Evolutionary conservation across 2,888 invertebrate species (phyloP), one percentile per base, ranked within the genome.

Genomic region (Pseudolycoriella hygida): DNA sequence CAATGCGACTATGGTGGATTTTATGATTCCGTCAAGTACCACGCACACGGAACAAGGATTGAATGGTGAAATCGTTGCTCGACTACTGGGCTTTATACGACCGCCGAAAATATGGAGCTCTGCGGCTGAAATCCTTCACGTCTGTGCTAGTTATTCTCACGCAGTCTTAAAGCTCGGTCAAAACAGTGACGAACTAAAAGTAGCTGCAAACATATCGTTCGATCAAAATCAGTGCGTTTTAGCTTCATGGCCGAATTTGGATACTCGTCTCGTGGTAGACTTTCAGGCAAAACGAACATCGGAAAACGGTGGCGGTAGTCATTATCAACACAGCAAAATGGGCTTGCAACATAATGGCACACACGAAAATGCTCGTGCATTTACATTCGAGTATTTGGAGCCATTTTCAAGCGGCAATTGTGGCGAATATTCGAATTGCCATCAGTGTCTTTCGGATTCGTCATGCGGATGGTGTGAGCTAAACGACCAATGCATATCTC

Each of bases 381-480:
- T 88, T 55, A 88, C 88, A 0, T 85, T 87, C 56, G 87, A 88
- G 59, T 87, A 85, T 60, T 67, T 93, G 49, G 90, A 93, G 60
- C 90, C 92, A 0, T 92, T 78, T 62, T 82, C 81, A 45, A 78
- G 80, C 47, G 86, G 85, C 0, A 71, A 78, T 20, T 92, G 92
- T 57, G 64, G 68, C 1, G 71, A 74, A 44, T 85, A 89, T 61
- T 76, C 70, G 51, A 92, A 88, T 62, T 93, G 93, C 56, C 67
- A 90, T 30, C 76, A 87, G 50, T 93, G 93, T 58, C 67, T 93
- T 45, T 80, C 84, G 0, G 92, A 93, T 62, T 80, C 85, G 1
- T 74, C 80, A 14, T 94, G 94, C 58, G 89, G 89, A 2, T 94
- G 94, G 93, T 94, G 93, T 59, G 83, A 85, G 49, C 60, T 80